Evolutionary conservation across 2,888 invertebrate species (phyloP).

Genomic region (Ormyrus rosae): DNA sequence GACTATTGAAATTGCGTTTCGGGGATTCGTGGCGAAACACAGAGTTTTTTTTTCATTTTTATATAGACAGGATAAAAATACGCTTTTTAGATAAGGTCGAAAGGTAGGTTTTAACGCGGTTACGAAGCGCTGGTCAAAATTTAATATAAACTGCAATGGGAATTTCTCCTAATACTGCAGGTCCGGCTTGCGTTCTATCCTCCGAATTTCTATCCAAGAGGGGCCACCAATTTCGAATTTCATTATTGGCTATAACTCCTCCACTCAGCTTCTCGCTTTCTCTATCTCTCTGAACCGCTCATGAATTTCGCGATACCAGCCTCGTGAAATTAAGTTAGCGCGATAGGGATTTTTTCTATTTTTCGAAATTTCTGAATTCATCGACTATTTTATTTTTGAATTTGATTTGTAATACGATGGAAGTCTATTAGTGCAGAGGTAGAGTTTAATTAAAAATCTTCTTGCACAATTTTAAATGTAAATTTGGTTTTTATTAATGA

Average conservation of each 20-base stretch:
- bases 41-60: no score
- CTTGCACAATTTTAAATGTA: no score
- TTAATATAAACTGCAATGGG: slow-evolving; percentile 43
- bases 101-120: slow-evolving; percentile 4
- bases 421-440: no score
- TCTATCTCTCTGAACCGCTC: background rate
- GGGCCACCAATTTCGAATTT: slow-evolving; percentile 42
- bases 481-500: no score
- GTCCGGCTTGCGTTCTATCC: background rate
- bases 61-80: no score
- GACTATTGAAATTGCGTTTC: no score
- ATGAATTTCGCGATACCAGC: slow-evolving; percentile 8
- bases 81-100: background rate
- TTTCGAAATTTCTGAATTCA: background rate
- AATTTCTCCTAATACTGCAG: slow-evolving; percentile 37
- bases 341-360: background rate
- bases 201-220: slow-evolving; percentile 19
- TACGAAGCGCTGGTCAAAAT: slow-evolving; percentile 38
- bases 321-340: slow-evolving; percentile 10
- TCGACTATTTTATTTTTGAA: background rate
- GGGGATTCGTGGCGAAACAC: no score
- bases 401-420: no score
- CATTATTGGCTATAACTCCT: slow-evolving; percentile 49
- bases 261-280: slow-evolving; percentile 7
- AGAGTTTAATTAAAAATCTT: no score